Evolutionary conservation across 2,888 invertebrate genomes (phyloP).

Genomic region (Didymodactylos carnosus): DNA sequence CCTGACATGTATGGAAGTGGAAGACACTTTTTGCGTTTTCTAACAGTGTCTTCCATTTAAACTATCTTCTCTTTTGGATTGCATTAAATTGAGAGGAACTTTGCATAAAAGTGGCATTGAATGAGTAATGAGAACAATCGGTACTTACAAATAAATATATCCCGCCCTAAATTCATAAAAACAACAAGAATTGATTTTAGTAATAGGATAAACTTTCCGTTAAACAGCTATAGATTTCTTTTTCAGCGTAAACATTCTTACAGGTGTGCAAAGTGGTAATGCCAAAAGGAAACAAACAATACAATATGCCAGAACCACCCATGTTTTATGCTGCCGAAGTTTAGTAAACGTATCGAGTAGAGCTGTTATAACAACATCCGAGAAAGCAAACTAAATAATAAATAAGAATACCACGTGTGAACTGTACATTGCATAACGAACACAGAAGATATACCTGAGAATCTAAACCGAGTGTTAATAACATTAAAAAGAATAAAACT

Average conservation of each 20-base stretch:
- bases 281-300: background rate
- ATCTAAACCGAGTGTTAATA: constrained; percentile 4
- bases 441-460: background rate
- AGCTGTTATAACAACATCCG: background rate
- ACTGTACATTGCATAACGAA: no score
- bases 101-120: no score
- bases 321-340: background rate
- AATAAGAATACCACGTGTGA: no score
- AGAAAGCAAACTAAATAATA: background rate
- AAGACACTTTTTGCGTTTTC: no score
- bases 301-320: background rate
- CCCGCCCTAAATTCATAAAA: background rate
- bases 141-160: background rate
- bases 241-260: background rate
- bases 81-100: no score
- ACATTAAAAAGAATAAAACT: constrained; percentile 6
- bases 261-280: background rate
- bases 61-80: no score
- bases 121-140: no score
- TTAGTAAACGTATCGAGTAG: background rate
- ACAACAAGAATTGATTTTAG: no score
- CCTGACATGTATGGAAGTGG: no score
- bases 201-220: no score
- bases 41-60: no score
- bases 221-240: background rate